These are phyloP conservation scores for Heterochromis multidens DNA, from an alignment of 2,113 vertebrate genomes.

Conservation along the genomic window DNA sequence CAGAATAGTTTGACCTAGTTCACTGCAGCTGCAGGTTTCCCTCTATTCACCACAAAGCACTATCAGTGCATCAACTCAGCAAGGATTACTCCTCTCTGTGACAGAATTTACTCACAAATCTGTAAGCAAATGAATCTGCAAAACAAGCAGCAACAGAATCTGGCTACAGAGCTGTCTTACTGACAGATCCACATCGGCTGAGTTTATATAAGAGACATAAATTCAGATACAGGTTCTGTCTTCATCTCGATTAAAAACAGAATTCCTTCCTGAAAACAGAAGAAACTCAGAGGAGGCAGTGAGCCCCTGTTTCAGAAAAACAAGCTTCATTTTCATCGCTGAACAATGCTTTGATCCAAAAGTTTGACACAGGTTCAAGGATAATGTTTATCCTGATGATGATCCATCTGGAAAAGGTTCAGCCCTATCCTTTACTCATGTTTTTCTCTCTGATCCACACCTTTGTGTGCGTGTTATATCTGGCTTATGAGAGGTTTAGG, in stretches of 20 bases:
- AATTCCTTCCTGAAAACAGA: constrained; percentile 5
- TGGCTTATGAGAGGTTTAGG: neutral
- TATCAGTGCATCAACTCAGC: neutral
- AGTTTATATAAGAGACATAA: neutral
- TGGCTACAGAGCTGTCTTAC: neutral
- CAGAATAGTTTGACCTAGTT: constrained; percentile 35
- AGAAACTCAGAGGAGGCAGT: neutral
- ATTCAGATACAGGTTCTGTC: neutral
- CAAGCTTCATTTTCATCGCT: neutral
- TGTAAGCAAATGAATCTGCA: neutral
- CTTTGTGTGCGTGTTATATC: neutral
- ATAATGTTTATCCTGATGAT: constrained; percentile 26
- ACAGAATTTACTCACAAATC: constrained; percentile 10
- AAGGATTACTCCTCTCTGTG: neutral
- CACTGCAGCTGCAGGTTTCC: constrained; percentile 11
- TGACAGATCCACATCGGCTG: neutral
- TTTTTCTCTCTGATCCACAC: constrained; percentile 12
- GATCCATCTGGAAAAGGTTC: constrained; percentile 22
- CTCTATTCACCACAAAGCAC: constrained; percentile 1
- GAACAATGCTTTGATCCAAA: neutral
- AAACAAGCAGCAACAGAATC: neutral
- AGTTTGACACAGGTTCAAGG: constrained; percentile 8
- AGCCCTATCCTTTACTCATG: neutral
- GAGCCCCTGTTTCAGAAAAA: neutral
- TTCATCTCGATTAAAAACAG: neutral